Conservation (phyloP, 2,113 vertebrate genomes). For the Mus pahari region DNA sequence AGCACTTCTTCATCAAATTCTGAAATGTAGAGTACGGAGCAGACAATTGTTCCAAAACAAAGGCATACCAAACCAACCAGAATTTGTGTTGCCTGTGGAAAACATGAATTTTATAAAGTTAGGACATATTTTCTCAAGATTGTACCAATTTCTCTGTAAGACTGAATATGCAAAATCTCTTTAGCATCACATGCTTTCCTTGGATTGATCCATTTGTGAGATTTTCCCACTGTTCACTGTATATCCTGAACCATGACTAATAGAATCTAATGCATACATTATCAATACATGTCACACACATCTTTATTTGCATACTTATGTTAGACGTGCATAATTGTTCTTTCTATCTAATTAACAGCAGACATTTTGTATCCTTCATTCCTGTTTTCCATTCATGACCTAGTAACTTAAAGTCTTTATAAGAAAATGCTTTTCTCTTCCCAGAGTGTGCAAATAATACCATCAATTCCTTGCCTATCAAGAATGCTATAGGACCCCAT, state of each 20-base stretch:
- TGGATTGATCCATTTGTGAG: not conserved
- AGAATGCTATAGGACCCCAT: not conserved
- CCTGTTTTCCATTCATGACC: not conserved
- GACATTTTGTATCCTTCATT: not conserved
- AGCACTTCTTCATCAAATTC: not conserved
- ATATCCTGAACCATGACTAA: too few relatives aligned
- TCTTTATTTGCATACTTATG: not conserved
- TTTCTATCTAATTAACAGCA: not conserved
- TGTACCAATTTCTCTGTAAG: not conserved
- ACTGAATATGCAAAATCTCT: not conserved
- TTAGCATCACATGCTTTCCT: not conserved
- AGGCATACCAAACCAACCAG: constrained; percentile 62
- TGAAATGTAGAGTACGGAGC: not conserved
- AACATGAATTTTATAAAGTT: constrained; percentile 45
- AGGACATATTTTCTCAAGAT: not conserved
- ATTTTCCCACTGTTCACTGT: not conserved
- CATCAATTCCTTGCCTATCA: not conserved
- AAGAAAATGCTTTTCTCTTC: constrained; percentile 32
- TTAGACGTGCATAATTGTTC: not conserved
- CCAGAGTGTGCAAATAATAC: not conserved
- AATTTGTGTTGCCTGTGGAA: constrained; percentile 75
- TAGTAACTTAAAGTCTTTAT: not conserved
- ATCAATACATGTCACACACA: not conserved
- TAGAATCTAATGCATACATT: too few relatives aligned
- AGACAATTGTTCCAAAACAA: constrained; percentile 69